Evolutionary conservation across 2,797 vertebrate genomes (phyloP).

Genomic region (Ceryle rudis): DNA sequence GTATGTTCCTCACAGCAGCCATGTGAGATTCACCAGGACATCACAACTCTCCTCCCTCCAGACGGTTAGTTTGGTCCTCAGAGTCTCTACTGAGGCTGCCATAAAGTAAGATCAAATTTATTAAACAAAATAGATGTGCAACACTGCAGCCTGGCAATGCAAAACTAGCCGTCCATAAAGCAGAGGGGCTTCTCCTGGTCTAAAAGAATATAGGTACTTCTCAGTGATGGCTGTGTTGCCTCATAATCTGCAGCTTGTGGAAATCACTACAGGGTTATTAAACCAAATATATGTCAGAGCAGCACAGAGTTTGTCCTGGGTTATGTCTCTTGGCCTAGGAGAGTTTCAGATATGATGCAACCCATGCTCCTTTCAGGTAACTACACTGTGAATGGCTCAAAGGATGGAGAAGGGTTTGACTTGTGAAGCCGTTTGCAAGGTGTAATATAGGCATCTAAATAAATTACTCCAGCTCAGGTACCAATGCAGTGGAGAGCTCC

Average conservation of each 20-base stretch:
- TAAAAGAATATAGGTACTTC: background rate
- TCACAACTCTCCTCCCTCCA: background rate
- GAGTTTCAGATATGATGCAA: background rate
- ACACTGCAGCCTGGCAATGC: background rate
- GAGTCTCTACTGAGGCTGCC: background rate
- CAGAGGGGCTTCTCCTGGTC: background rate
- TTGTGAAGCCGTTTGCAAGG: background rate
- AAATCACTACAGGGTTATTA: background rate
- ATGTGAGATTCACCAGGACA: background rate
- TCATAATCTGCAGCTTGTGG: fast-evolving
- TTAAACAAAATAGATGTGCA: background rate
- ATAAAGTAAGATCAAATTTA: background rate
- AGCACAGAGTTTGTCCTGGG: background rate
- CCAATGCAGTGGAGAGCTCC: background rate
- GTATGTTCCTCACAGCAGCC: background rate
- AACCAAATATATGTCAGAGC: background rate
- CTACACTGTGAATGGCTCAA: background rate
- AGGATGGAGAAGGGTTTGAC: background rate
- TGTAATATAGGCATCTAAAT: background rate
- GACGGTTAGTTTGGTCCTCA: background rate
- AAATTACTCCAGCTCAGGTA: background rate
- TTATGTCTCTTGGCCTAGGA: background rate
- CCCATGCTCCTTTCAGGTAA: background rate
- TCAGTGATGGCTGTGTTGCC: fast-evolving
- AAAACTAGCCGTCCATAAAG: background rate